Conservation (phyloP, 2,888 invertebrate genomes). For the Oscheius sp. region DNA sequence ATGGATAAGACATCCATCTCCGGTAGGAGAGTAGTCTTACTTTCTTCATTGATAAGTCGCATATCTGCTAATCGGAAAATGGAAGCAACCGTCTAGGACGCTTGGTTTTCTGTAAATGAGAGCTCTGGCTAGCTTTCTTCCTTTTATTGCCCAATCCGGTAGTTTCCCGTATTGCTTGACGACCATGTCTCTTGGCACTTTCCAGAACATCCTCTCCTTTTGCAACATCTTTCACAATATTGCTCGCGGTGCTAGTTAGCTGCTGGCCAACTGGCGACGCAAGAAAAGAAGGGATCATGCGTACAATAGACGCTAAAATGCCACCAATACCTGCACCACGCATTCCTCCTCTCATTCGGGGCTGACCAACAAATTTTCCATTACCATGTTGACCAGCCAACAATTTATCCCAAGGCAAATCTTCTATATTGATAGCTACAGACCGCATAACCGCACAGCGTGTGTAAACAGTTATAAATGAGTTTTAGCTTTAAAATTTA, state of each 20-base stretch:
- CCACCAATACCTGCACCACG: conserved; percentile 7
- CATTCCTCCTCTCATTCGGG: neutral
- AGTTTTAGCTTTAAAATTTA: neutral
- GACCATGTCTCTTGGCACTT: neutral
- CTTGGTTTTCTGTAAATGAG: neutral
- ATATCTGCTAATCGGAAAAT: neutral
- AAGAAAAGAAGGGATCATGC: conserved; percentile 12
- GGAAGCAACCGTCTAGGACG: neutral
- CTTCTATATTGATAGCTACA: conserved; percentile 2
- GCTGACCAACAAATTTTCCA: conserved; percentile 1
- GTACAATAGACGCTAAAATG: neutral
- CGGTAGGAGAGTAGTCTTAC: too few species aligned
- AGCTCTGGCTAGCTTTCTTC: neutral
- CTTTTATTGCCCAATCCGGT: neutral
- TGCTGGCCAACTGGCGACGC: conserved; percentile 11
- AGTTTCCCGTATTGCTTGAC: neutral
- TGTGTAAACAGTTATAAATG: neutral
- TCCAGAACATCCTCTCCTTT: neutral
- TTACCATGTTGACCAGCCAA: neutral
- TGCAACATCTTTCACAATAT: neutral
- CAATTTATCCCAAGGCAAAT: neutral
- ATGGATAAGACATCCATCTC: too few species aligned
- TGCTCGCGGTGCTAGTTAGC: neutral
- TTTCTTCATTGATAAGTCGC: too few species aligned
- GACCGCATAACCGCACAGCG: neutral